Conservation (phyloP, 2,797 vertebrate species). For the Cuniculus paca region DNA sequence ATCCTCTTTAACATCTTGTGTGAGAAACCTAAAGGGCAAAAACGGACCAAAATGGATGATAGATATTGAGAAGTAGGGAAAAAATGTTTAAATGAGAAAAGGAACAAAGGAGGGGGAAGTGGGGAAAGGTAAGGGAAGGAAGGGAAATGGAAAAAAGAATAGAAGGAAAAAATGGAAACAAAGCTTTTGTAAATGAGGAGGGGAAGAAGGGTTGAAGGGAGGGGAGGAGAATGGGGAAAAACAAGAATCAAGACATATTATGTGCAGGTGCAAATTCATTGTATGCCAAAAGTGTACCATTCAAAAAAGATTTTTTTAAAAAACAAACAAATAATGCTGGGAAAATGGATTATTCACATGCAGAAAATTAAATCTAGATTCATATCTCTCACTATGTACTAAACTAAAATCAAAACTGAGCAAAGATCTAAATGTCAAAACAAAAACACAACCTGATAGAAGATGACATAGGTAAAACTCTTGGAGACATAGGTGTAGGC, state of each 20-base stretch:
- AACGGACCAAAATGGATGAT: not conserved
- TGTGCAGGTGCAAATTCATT: not conserved
- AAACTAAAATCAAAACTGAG: not conserved
- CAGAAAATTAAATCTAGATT: not conserved
- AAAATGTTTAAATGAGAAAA: not conserved
- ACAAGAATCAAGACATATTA: not conserved
- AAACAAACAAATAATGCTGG: not conserved
- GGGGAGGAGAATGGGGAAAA: not conserved
- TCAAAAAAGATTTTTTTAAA: not conserved
- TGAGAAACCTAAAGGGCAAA: not conserved
- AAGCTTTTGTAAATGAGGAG: not conserved
- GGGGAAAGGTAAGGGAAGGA: not conserved
- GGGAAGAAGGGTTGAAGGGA: not conserved
- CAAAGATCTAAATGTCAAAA: not conserved
- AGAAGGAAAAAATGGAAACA: not conserved
- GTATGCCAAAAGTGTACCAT: not conserved
- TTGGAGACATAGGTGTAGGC: not conserved
- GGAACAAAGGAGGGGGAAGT: not conserved
- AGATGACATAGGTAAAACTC: not conserved
- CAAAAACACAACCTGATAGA: not conserved
- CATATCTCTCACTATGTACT: not conserved
- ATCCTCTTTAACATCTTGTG: not conserved
- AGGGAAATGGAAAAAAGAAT: not conserved
- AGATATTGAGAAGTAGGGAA: not conserved
- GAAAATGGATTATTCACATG: not conserved